phyloP scores from a whole-genome alignment of 2,888 invertebrate genomes.

The Aradus depressus region DNA sequence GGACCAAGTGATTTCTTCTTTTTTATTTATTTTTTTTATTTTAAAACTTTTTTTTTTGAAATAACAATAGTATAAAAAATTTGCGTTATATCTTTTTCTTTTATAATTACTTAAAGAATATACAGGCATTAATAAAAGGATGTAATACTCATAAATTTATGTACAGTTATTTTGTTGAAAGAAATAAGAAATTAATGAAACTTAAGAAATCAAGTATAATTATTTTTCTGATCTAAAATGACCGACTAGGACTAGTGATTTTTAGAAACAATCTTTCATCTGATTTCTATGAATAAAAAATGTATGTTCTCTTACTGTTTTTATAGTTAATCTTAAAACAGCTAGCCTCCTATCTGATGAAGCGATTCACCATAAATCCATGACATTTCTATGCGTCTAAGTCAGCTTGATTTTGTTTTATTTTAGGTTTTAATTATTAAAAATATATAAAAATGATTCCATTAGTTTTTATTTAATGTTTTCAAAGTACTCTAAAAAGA shows the following conservation, averaged over 20 bases:
- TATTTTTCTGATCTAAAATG: conserved; percentile 26
- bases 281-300: conserved; percentile 20
- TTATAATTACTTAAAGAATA: conserved; percentile 27
- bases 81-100: conserved; percentile 26
- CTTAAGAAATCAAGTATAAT: too few species aligned
- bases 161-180: conserved; percentile 24
- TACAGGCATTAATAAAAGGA: conserved; percentile 29
- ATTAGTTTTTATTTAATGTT: too few species aligned
- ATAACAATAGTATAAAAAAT: conserved; percentile 25
- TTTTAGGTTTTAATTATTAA: conserved; percentile 10
- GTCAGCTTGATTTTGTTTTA: conserved; percentile 15
- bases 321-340: too few species aligned
- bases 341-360: conserved; percentile 27
- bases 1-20: conserved; percentile 23
- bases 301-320: conserved; percentile 17
- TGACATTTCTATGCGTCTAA: conserved; percentile 21
- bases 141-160: conserved; percentile 28
- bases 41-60: conserved; percentile 24
- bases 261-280: conserved; percentile 24
- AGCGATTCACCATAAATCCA: conserved; percentile 28
- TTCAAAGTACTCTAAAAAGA: conserved; percentile 7
- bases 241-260: conserved; percentile 26
- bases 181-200: conserved; percentile 27
- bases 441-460: background rate
- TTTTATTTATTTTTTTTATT: conserved; percentile 10